phyloP scores from a whole-genome alignment of 2,113 vertebrate species.

The Brevimyrus niger region DNA sequence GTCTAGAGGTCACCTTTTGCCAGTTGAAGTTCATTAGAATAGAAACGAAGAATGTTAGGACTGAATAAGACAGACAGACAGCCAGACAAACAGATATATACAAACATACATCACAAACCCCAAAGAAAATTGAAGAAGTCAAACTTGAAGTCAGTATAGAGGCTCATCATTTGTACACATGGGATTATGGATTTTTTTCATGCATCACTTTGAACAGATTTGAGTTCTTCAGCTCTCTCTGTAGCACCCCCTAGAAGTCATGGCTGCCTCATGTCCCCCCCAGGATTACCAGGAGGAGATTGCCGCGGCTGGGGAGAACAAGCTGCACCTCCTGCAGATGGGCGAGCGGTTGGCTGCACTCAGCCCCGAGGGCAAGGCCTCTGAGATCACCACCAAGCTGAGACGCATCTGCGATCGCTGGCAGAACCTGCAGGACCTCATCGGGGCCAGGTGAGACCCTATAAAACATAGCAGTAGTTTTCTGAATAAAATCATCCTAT shows the following conservation, averaged over 20 bases:
- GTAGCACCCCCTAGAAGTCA: neutral
- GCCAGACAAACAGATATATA: no score
- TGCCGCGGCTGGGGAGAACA: constrained; percentile 72
- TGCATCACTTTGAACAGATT: neutral
- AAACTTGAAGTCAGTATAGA: neutral
- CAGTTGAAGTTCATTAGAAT: neutral
- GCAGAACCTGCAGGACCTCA: constrained; percentile 93
- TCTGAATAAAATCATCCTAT: neutral
- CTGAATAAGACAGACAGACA: neutral
- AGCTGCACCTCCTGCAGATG: constrained; percentile 81
- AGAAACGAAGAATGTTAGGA: neutral
- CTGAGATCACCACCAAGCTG: constrained; percentile 88
- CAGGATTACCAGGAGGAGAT: constrained; percentile 98
- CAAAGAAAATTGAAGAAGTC: neutral
- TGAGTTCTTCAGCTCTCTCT: neutral
- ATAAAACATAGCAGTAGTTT: neutral
- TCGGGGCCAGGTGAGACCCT: constrained; percentile 75
- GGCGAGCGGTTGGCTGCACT: constrained; percentile 80
- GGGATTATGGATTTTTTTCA: neutral
- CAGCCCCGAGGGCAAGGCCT: constrained; percentile 84
- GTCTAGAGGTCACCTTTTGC: neutral
- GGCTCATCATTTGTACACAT: neutral
- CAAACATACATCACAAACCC: neutral
- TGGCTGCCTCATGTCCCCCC: neutral
- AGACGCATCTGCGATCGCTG: constrained; percentile 83